These are phyloP conservation scores for Protosalanx chinensis DNA, from an alignment of 2,797 vertebrate species.

Conservation along the genomic window DNA sequence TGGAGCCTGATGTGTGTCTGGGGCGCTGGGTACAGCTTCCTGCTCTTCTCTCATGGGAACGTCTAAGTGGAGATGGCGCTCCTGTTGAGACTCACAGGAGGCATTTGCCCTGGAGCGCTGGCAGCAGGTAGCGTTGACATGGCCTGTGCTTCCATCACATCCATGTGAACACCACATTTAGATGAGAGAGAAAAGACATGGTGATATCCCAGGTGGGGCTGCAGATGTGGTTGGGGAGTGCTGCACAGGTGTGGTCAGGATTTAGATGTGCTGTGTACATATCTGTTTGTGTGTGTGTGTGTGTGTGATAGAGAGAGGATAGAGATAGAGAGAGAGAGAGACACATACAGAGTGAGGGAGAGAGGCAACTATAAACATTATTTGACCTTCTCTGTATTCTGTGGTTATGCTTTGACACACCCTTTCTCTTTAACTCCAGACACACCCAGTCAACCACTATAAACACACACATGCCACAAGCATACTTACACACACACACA, in stretches of 20 bases:
- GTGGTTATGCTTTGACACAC: not conserved
- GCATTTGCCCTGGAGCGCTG: not conserved
- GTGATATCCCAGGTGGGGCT: slow-evolving; percentile 15
- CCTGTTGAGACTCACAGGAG: too few relatives aligned
- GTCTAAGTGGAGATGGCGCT: too few relatives aligned
- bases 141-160: not conserved
- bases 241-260: not conserved
- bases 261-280: slow-evolving; percentile 17
- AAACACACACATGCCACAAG: not conserved
- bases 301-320: slow-evolving; percentile 18
- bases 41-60: too few relatives aligned
- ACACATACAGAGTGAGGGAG: not conserved
- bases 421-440: not conserved
- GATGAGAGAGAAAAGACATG: not conserved
- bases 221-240: not conserved
- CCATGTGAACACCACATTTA: not conserved
- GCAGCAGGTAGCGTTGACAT: not conserved
- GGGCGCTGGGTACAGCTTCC: too few relatives aligned
- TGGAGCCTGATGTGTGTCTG: too few relatives aligned
- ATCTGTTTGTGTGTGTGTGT: slow-evolving; percentile 12
- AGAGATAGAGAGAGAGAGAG: slow-evolving; percentile 4
- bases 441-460: not conserved
- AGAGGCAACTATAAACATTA: not conserved
- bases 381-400: slow-evolving; percentile 5
- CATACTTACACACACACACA: slow-evolving; percentile 1